phyloP scores from a whole-genome alignment of 2,113 vertebrate species.

The Cichladusa arquata region DNA sequence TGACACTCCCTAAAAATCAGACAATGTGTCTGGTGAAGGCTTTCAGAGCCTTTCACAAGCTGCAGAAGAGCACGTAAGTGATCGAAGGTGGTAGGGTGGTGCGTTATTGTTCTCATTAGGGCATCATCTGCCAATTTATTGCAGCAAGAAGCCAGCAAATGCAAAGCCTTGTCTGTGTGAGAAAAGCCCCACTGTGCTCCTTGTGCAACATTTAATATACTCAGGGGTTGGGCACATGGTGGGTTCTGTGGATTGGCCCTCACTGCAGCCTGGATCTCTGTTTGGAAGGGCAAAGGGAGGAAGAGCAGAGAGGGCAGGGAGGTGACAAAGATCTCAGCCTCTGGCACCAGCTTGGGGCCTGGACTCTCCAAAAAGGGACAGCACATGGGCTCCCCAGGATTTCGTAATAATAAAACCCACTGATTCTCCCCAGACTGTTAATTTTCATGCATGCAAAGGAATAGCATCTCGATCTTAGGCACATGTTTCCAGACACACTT shows the following conservation, averaged over 20 bases:
- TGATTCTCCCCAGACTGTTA: not conserved
- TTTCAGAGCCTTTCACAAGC: conserved; percentile 42
- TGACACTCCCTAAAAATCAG: conserved; percentile 10
- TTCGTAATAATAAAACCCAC: not conserved
- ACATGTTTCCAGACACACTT: not conserved
- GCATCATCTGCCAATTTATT: conserved; percentile 27
- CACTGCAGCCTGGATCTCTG: not conserved
- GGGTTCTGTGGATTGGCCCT: not conserved
- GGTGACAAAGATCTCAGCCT: not conserved
- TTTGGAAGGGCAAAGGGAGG: not conserved
- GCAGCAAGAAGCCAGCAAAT: not conserved
- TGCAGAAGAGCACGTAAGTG: not conserved
- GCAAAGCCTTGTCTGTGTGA: not conserved
- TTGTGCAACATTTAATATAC: not conserved
- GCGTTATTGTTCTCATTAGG: conserved; percentile 17
- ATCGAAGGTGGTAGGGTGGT: not conserved
- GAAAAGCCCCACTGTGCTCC: not conserved
- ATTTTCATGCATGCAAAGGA: not conserved
- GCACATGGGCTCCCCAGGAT: not conserved
- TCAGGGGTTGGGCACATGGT: not conserved
- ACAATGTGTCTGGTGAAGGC: conserved; percentile 32
- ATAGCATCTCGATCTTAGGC: not conserved
- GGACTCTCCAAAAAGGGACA: not conserved
- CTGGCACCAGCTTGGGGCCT: not conserved
- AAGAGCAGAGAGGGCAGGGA: not conserved